These are phyloP conservation scores for Callospermophilus lateralis DNA, from an alignment of 2,113 vertebrate genomes.

Conservation along the genomic window DNA sequence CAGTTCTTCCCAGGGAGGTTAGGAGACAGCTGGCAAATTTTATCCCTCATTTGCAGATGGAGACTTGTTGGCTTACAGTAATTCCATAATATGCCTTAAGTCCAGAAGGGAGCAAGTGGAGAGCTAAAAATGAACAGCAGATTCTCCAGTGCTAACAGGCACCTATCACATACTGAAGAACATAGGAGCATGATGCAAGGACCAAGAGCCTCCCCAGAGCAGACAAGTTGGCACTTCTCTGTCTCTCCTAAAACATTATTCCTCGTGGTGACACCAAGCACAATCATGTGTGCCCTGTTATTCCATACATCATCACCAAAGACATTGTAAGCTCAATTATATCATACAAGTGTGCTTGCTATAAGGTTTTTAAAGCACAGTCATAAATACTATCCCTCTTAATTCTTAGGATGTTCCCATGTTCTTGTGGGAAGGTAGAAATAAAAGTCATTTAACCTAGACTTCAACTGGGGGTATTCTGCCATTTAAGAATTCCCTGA, in stretches of 20 bases:
- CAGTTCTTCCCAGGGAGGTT: conserved; percentile 69
- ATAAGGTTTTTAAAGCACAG: conserved; percentile 8
- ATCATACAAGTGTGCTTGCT: not conserved
- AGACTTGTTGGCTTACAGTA: conserved; percentile 64
- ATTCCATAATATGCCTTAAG: conserved; percentile 69
- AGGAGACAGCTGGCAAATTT: conserved; percentile 80
- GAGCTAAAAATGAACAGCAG: not conserved
- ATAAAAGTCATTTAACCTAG: not conserved
- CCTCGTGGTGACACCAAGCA: not conserved
- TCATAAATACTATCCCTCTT: not conserved
- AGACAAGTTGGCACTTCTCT: not conserved
- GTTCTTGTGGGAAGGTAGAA: not conserved
- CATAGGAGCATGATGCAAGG: not conserved
- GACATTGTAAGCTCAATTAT: not conserved
- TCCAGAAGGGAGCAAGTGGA: conserved; percentile 59
- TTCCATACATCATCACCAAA: not conserved
- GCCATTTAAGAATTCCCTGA: not conserved
- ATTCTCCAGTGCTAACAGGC: not conserved
- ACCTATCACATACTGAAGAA: not conserved
- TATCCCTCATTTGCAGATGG: conserved; percentile 76
- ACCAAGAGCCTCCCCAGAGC: not conserved
- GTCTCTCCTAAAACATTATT: not conserved
- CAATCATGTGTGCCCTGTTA: not conserved
- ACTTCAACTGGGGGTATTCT: not conserved
- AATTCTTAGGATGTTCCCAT: not conserved